Evolutionary conservation across 2,797 vertebrate species (phyloP), one percentile per base, ranked within the genome.

Genomic region (Macrochelys suwanniensis): DNA sequence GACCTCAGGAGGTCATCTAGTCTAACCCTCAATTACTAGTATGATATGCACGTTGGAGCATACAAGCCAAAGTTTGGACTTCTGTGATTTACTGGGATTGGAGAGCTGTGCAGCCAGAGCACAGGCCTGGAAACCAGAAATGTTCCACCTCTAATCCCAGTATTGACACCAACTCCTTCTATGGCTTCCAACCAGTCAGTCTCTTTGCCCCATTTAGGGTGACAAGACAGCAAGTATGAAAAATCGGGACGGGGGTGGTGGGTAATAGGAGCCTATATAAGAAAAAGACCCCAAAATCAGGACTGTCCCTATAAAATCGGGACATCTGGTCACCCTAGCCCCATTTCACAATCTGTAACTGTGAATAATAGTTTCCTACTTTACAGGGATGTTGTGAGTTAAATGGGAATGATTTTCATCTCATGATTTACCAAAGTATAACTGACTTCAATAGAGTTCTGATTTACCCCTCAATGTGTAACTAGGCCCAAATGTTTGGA

Each of bases 401-500:
- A 37, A 83, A 84, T 5, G 31, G 21, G 54, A 49, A 54, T 87
- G 26, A 74, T 93, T 71, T 94, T 90, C 82, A 91, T 76, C 37
- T 54, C 5, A 79, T 47, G 59, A 28, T 51, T 77, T n/a, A 84
- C 0, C 0, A 0, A 11, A 37, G 19, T 71, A 71, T 42, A 71
- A 42, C n/a, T 23, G 68, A 50, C 7, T 25, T 71, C 76, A 95
- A n/a, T 26, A 50, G 31, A 42, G n/a, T 68, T 74, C 15, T 85
- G 21, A 25, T 77, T 77, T 77, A 77, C 26, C 26, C 13, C 11
- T 47, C 45, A 47, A 5, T 49, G 74, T 28, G 74, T 31, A 91
- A 89, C 50, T 92, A 96, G 8, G 80, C 12, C 77, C 23, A 89
- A 65, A 10, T 93, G 45, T 86, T 68, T 87, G 85, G 85, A 93